Percentiles rank a stretch among this genome's conserved stretches.
Conservation (phyloP, 2,888 invertebrate genomes). For the Dasysyrphus albostriatus region DNA sequence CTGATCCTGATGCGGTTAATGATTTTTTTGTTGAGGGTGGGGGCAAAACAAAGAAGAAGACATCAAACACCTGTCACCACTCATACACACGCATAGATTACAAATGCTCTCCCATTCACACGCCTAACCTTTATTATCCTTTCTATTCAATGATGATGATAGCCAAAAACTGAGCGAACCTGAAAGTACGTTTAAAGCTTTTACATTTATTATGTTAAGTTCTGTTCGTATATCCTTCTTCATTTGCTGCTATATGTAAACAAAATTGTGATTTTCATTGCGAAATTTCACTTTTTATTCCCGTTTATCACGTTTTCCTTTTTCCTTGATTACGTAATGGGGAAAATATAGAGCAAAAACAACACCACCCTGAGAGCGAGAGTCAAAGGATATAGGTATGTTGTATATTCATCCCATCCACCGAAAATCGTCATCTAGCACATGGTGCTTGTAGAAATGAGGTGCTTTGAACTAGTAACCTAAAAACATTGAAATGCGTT, state of each 20-base stretch:
- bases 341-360: conserved; percentile 25
- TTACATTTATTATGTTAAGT: conserved; percentile 5
- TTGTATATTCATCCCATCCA: not conserved
- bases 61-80: conserved; percentile 49
- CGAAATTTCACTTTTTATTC: conserved; percentile 66
- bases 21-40: conserved; percentile 17
- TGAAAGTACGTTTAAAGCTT: conserved; percentile 54
- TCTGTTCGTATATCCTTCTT: not conserved
- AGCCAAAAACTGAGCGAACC: conserved; percentile 13
- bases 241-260: conserved; percentile 36
- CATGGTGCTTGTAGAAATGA: conserved; percentile 48
- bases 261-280: conserved; percentile 41
- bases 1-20: conserved; percentile 12
- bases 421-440: conserved; percentile 30
- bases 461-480: conserved; percentile 73
- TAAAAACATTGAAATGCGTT: conserved; percentile 59
- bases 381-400: conserved; percentile 22
- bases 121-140: not conserved
- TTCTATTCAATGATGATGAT: not conserved
- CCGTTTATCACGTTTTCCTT: conserved; percentile 36
- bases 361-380: conserved; percentile 33
- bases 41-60: conserved; percentile 26
- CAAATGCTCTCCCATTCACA: conserved; percentile 24
- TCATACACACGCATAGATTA: conserved; percentile 18
- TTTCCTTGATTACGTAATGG: conserved; percentile 65